Evolutionary conservation across 2,797 vertebrate species (phyloP).

Genomic region (Erethizon dorsatum): DNA sequence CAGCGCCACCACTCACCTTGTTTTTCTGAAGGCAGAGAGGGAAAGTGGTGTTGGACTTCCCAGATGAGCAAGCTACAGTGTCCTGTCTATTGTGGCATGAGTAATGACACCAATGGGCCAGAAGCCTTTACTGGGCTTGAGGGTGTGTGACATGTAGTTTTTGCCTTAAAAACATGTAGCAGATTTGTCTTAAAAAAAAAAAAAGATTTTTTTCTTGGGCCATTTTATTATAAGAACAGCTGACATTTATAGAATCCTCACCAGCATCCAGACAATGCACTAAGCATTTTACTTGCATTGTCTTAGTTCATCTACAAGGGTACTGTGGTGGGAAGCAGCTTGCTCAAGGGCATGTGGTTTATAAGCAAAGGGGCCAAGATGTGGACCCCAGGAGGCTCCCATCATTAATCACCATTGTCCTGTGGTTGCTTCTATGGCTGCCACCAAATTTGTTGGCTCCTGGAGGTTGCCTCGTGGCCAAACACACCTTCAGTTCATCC

Average conservation of each 20-base stretch:
- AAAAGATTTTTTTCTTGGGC: conserved; percentile 34
- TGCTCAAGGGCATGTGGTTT: neutral
- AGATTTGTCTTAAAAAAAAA: conserved; percentile 25
- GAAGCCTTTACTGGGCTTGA: neutral
- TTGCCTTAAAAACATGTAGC: neutral
- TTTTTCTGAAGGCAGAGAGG: neutral
- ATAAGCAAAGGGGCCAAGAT: neutral
- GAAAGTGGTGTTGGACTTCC: neutral
- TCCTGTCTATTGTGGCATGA: accelerated
- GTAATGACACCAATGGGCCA: neutral
- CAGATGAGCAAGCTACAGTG: accelerated
- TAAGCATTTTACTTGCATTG: neutral
- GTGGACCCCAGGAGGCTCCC: neutral
- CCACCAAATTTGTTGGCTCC: neutral
- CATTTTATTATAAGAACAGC: conserved; percentile 21
- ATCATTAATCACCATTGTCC: accelerated
- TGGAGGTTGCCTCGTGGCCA: neutral
- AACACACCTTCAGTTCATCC: neutral
- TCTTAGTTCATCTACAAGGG: neutral
- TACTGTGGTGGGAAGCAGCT: neutral
- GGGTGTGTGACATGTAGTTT: neutral
- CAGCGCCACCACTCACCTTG: neutral
- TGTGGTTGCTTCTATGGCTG: neutral
- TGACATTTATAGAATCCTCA: conserved; percentile 40
- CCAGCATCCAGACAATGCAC: neutral